Base-by-base conservation (phyloP, 2,113 vertebrate genomes). In the Sarotherodon lohbergeri region DNA sequence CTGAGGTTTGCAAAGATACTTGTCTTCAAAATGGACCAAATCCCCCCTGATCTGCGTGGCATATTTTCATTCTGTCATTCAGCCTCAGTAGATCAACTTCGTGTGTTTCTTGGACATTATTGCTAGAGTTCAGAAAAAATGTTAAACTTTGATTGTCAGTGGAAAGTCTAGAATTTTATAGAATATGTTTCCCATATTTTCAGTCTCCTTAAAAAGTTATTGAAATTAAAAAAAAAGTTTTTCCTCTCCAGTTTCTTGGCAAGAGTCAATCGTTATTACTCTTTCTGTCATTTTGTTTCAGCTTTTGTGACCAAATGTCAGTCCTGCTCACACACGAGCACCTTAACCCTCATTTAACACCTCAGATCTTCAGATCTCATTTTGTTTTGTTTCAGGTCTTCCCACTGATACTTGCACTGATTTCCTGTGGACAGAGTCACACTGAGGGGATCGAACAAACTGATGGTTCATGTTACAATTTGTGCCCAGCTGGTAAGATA, bases 61-160 rank as follows among this genome's bases (percentile, higher is more conserved):
- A 32, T 32, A 32, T 32, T 32, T 32, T 32, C 5, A 27, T 32
- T 32, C 29, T 32, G 29, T 32, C 29, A 32, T 32, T 32, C 29
- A 5, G 29, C 29, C 5, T 32, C 5, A 2, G 29, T 32, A 6
- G 29, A 32, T 32, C 29, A 32, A 32, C 29, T 32, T 27, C 27
- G 22, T 59, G 13, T 59, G 27, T 59, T 59, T 59, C 0, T 0
- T 32, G 56, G 27, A 32, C 3, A 0, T 59, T 9, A 0, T 59
- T 59, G 56, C 27, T 59, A 9, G 27, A 56, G 56, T 59, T 59
- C 56, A 59, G 56, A 59, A 5, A 7, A 32, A 9, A 32, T 32
- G 3, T 59, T 59, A 59, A 59, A 32, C 56, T 59, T 59, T 59
- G 27, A 29, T 59, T 29, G 0, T 29, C 27, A 0, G 13, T 29